Evolutionary conservation across 2,888 invertebrate species (phyloP), one percentile per base, ranked within the genome.

Genomic region (Trachelus tabidus): DNA sequence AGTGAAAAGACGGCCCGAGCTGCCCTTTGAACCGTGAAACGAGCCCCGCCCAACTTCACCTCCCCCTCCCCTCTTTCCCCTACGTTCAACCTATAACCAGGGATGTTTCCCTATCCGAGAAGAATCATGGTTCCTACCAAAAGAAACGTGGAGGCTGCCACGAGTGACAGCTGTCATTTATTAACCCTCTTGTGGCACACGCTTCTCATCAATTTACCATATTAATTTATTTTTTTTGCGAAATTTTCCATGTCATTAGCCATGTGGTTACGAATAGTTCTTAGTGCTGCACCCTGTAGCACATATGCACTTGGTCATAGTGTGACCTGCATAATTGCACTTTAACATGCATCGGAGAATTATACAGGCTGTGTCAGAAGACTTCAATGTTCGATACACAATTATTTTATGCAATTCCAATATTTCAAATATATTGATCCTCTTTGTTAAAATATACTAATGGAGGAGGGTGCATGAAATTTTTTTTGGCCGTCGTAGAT

Each of bases 41-140:
- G 86, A 85, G 86, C 82, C 79, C 73, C 79, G 73, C 83, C 83
- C 84, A 85, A 84, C 81, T 83, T 83, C 81, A 82, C 82, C 81
- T 83, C 81, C 81, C 80, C 81, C 80, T 78, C 80, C 74, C 80
- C 76, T 15, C 15, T 23, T 23, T 6, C 23, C 6, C 56, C 12
- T 37, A 37, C 23, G 56, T 9, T 56, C 31, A 71, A 23, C 71
- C 71, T 23, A n/a, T 31, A n/a, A 71, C n/a, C 30, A 40, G 15
- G 12, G 40, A 40, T 40, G 15, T 40, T 40, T 33, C 56, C 34
- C 23, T 74, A 35, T 37, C 56, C 80, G 75, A 73, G 78, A 81
- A 82, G 80, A 85, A 83, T 85, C 84, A 80, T 84, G 78, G 76
- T 79, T 77, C 40, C 15, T 75, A 68, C 80, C 82, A 84, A 86